Evolutionary conservation across 2,888 invertebrate genomes (phyloP).

Genomic region (Dusona sp.): DNA sequence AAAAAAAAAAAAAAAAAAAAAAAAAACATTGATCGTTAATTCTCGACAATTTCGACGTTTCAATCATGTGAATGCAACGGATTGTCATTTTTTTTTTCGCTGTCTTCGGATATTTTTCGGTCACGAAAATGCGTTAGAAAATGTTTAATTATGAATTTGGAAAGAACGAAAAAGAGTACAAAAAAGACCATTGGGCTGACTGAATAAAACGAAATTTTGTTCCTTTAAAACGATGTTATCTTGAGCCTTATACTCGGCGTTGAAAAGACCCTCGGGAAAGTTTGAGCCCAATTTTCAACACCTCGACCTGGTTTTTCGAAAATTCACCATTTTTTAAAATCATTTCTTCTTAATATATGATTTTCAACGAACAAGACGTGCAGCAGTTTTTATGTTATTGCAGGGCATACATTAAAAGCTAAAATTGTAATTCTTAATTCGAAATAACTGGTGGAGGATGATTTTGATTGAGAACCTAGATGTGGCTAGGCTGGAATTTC

Average conservation of each 20-base stretch:
- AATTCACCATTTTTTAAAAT: background rate
- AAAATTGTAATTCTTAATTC: background rate
- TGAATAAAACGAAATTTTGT: background rate
- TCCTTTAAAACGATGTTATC: too few species aligned
- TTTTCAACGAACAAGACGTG: too few species aligned
- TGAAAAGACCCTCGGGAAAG: too few species aligned
- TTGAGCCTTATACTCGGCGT: too few species aligned
- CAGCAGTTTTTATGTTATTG: background rate
- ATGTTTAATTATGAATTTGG: background rate
- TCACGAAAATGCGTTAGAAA: background rate
- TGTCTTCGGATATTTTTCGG: background rate
- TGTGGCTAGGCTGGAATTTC: background rate
- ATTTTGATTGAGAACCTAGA: background rate
- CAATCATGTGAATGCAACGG: too few species aligned
- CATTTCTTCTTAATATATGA: too few species aligned
- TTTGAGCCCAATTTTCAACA: too few species aligned
- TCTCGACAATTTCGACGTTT: background rate
- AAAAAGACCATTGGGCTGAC: background rate
- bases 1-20: background rate
- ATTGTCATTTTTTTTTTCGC: background rate
- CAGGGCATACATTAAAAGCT: too few species aligned
- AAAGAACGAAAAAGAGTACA: background rate
- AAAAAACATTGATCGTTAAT: background rate
- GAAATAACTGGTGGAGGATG: background rate
- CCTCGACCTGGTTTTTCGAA: too few species aligned